Evolutionary conservation across 2,888 invertebrate genomes (phyloP), one percentile per base, ranked within the genome.

Genomic region (Rhogogaster chlorosoma): DNA sequence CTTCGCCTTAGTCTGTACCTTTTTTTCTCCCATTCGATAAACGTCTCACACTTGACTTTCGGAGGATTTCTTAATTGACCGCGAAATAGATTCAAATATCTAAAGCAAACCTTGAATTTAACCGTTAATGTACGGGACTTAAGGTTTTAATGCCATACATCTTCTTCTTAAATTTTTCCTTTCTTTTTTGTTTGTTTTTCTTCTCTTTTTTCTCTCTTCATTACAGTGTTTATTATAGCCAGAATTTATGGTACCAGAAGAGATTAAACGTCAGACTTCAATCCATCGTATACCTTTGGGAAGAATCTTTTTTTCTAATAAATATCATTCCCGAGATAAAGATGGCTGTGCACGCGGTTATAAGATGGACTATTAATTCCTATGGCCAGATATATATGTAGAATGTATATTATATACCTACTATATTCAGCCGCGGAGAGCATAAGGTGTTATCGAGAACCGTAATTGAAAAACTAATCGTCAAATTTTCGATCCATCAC

Each of bases 401-500:
- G n/a, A n/a, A n/a, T n/a, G n/a, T n/a, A n/a, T n/a, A n/a, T n/a
- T n/a, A 22, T 36, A 15, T 18, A 70, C 5, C 7, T 70, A 18
- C 18, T 70, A n/a, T 36, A n/a, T 36, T n/a, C 70, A 70, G 36
- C 2, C n/a, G n/a, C 15, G 18, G 6, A n/a, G 18, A 5, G 71
- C 71, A n/a, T n/a, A 32, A 78, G 61, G 57, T 38, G 61, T 18
- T 78, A 70, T 29, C 29, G 29, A 6, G 36, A 61, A 15, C 4
- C 15, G 57, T 80, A 61, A 80, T 80, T 80, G 80, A 80, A 80
- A 80, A 80, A 36, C 22, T 80, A 80, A 80, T 80, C 80, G 80
- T 32, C n/a, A 80, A 9, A n/a, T 22, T 18, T 80, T 61, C 57
- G 57, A 22, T 80, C 61, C 80, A 61, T 80, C 80, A 57, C 36